Conservation (phyloP, 2,888 invertebrate genomes). For the Noctuana brunneofusca region DNA sequence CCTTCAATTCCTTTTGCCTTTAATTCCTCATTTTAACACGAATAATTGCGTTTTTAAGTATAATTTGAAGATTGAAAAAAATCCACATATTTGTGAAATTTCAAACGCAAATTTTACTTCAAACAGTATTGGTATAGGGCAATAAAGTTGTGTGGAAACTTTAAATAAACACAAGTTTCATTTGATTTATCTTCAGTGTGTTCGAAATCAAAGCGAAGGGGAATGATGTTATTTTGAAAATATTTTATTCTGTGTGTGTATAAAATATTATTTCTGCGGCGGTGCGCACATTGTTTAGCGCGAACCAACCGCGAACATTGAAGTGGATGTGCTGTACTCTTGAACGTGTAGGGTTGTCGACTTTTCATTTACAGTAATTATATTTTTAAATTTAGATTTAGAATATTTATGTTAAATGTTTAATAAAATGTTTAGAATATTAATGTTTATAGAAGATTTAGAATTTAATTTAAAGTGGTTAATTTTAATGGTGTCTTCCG, state of each 20-base stretch:
- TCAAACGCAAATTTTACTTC: too few relatives aligned
- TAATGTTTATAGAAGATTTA: too few relatives aligned
- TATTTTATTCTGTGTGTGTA: slow-evolving; percentile 23
- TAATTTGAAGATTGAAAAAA: too few relatives aligned
- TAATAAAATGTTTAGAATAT: too few relatives aligned
- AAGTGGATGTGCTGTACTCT: slow-evolving; percentile 10
- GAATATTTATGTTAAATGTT: not conserved
- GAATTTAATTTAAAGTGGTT: too few relatives aligned
- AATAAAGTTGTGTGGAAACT: not conserved
- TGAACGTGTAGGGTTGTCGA: slow-evolving; percentile 5
- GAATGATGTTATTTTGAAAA: slow-evolving; percentile 27
- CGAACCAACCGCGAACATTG: slow-evolving; percentile 21
- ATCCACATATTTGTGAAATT: too few relatives aligned
- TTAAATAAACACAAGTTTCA: slow-evolving; percentile 10
- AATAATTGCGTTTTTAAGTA: too few relatives aligned
- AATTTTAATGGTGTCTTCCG: too few relatives aligned
- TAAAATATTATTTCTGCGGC: slow-evolving; percentile 26
- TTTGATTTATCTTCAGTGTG: slow-evolving; percentile 12
- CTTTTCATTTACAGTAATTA: not conserved
- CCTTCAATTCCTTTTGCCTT: too few relatives aligned
- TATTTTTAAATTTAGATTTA: not conserved
- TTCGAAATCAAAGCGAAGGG: slow-evolving; percentile 5
- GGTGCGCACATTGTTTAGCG: slow-evolving; percentile 29
- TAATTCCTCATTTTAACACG: too few relatives aligned
- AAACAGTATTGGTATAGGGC: too few relatives aligned